Evolutionary conservation across 2,797 vertebrate genomes (phyloP), one percentile per base, ranked within the genome.

Genomic region (Sternarchorhynchus goeldii): DNA sequence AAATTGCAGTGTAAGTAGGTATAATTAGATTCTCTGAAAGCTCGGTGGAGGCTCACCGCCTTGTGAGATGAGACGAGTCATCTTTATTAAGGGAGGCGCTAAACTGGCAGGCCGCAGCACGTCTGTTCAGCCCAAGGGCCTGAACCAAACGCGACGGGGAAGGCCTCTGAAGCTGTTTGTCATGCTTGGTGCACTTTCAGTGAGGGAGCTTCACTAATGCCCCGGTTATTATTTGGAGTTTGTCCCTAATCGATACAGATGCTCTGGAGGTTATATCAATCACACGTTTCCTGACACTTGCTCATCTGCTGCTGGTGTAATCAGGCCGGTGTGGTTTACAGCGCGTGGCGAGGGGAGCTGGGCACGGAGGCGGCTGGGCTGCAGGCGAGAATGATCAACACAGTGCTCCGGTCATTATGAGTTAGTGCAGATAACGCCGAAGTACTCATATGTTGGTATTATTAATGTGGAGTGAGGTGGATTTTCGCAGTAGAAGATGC

Each of bases 21-120:
- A 81, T 85, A 79, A 85, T 85, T 83, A 66, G 76, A 84, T 86
- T 85, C 85, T 74, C 76, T 74, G 70, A 73, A 74, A 20, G 62
- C 76, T 80, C 32, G 74, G 63, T 76, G 63, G 64, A 81, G 74
- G 65, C 80, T 60, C n/a, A 57, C 76, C 75, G 69, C 83, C 76
- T 34, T 75, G 72, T 50, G 34, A 74, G 67, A 83, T 85, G 73
- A 86, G 74, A 74, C 76, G 73, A 83, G 66, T 81, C 81, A 80
- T 85, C 77, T 82, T 86, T 85, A 84, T 81, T 83, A 86, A 84
- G 77, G 81, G 34, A 73, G 56, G 67, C 78, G 56, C 67, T 80
- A 78, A 82, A 66, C 73, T 79, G 78, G 74, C 71, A 78, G 74
- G 76, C 80, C 53, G 29, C 41, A 69, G 62, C 39, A 32, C 65